Percentiles rank a stretch among this genome's conserved stretches.
Conservation (phyloP, 1,140 invertebrate genomes). For the Aphidius gifuensis region DNA sequence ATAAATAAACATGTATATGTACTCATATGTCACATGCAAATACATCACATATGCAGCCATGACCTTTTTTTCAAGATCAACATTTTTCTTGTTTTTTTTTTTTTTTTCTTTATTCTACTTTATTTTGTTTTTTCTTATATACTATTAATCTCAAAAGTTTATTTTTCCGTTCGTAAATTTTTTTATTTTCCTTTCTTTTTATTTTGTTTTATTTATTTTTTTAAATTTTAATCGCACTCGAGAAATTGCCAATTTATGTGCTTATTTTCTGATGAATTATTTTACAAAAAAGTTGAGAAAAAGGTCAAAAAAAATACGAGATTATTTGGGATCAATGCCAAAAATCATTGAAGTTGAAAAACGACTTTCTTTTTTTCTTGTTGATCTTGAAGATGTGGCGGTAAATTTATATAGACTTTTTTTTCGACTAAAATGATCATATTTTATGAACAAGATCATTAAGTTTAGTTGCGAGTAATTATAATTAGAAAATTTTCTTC, state of each 20-base stretch:
- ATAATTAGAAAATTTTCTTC: no score
- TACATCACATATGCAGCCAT: background rate
- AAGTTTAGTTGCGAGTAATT: no score
- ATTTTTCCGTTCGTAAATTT: background rate
- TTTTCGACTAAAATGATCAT: background rate
- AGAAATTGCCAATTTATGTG: slow-evolving; percentile 13
- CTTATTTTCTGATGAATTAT: slow-evolving; percentile 8
- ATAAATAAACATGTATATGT: slow-evolving; percentile 24
- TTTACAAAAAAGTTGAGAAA: slow-evolving; percentile 7
- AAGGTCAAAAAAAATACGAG: background rate
- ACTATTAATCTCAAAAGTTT: slow-evolving; percentile 1
- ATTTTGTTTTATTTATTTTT: background rate
- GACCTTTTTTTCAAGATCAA: background rate
- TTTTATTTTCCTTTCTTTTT: no score
- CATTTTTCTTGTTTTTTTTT: background rate
- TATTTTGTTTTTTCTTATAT: background rate
- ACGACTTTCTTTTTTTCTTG: slow-evolving; percentile 1
- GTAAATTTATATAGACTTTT: background rate
- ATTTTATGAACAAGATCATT: background rate
- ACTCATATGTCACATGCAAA: background rate
- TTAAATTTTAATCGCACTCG: background rate
- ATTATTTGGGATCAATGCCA: slow-evolving; percentile 11
- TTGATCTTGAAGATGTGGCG: no score
- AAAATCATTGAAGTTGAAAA: slow-evolving; percentile 10
- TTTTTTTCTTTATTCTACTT: background rate